These are phyloP conservation scores for Gallinago undulata DNA, from an alignment of 2,113 vertebrate genomes.

Conservation along the genomic window DNA sequence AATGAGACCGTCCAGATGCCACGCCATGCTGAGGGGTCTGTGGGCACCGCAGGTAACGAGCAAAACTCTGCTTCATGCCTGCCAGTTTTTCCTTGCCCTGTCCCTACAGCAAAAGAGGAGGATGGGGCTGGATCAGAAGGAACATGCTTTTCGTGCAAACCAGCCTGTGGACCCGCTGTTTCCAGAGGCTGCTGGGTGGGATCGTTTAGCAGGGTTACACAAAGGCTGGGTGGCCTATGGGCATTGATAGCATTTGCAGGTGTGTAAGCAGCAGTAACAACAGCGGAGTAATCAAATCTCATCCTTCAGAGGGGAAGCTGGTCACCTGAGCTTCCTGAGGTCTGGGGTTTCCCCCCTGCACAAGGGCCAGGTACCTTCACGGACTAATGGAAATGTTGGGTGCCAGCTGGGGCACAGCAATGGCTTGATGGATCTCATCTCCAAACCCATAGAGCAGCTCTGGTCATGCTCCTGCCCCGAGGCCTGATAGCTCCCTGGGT, in stretches of 20 bases:
- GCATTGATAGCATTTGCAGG: conserved; percentile 29
- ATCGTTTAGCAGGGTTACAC: not conserved
- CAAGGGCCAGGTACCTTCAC: not conserved
- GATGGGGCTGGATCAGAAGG: not conserved
- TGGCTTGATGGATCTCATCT: not conserved
- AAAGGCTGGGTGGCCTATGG: not conserved
- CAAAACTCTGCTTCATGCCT: not conserved
- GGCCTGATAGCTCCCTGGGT: not conserved
- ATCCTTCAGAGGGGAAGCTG: not conserved
- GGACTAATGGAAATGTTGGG: not conserved
- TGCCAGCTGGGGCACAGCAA: not conserved
- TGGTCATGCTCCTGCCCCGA: not conserved
- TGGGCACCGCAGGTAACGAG: not conserved
- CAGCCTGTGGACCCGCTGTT: not conserved
- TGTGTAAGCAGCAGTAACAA: conserved; percentile 12
- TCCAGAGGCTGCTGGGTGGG: not conserved
- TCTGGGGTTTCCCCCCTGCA: conserved; percentile 17
- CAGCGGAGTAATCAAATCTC: conserved; percentile 5
- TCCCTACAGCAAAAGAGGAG: not conserved
- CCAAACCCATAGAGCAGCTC: not conserved
- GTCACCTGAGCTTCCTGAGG: not conserved
- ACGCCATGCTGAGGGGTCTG: not conserved
- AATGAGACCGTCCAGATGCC: not conserved
- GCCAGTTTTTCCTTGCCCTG: not conserved
- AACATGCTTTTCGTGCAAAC: not conserved